Percentiles rank a stretch among this genome's conserved stretches.
Evolutionary conservation across 2,797 vertebrate species (phyloP).

Genomic region (Myotis findleyi): DNA sequence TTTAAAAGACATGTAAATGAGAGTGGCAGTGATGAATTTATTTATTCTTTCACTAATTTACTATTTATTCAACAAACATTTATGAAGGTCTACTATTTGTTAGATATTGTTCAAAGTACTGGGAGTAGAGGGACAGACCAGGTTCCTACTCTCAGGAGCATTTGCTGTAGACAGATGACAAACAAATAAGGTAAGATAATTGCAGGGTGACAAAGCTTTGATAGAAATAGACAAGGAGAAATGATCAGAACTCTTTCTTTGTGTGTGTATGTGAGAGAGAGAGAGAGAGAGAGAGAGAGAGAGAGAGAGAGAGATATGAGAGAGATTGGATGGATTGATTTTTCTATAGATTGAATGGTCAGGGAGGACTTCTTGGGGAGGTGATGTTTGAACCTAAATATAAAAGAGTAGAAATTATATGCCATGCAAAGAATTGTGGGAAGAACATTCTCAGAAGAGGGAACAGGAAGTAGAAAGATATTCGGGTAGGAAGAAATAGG

Average conservation of each 20-base stretch:
- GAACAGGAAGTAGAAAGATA: background rate
- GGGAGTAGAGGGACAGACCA: background rate
- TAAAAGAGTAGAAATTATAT: background rate
- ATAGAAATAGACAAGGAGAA: conserved; percentile 6
- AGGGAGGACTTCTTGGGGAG: background rate
- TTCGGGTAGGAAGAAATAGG: background rate
- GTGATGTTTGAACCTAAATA: background rate
- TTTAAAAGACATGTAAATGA: background rate
- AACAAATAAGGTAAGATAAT: background rate
- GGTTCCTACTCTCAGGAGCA: background rate
- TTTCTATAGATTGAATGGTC: background rate
- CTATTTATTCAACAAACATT: background rate
- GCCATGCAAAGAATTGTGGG: background rate
- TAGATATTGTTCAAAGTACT: background rate
- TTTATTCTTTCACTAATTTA: background rate
- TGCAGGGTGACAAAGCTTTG: background rate
- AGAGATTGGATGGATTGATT: background rate
- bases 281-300: background rate
- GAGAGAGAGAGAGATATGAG: background rate
- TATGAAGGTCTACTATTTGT: background rate
- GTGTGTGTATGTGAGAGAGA: background rate
- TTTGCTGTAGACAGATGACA: conserved; percentile 3
- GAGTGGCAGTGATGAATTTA: background rate
- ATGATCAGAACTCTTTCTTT: background rate
- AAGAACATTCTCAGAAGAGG: background rate